These are phyloP conservation scores for Vulpes vulpes DNA, from an alignment of 2,113 vertebrate species.

Conservation along the genomic window DNA sequence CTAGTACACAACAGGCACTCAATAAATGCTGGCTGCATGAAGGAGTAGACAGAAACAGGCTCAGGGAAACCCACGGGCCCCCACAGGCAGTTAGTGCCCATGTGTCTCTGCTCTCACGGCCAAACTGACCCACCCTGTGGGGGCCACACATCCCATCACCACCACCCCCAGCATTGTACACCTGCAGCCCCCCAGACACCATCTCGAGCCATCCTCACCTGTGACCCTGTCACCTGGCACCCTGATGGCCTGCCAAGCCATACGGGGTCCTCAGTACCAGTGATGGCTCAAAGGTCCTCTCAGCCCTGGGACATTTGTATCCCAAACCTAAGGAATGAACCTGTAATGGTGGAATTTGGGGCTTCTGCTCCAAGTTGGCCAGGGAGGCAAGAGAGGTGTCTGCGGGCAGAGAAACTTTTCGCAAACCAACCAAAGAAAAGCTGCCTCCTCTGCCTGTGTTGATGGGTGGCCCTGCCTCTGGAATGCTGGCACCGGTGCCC, in stretches of 20 bases:
- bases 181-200: not conserved
- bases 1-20: not conserved
- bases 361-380: not conserved
- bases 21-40: not conserved
- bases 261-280: accelerated
- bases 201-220: not conserved
- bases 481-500: not conserved
- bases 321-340: not conserved
- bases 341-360: not conserved
- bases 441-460: not conserved
- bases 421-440: not conserved
- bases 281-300: not conserved
- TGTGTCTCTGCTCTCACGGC: not conserved
- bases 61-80: not conserved
- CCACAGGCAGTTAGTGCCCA: not conserved
- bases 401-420: not conserved
- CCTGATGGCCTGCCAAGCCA: not conserved
- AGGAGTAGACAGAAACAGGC: not conserved
- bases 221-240: not conserved
- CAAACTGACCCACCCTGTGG: not conserved
- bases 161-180: not conserved
- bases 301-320: not conserved
- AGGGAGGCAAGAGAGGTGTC: conserved; percentile 9
- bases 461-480: not conserved
- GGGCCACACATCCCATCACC: not conserved